Evolutionary conservation across 1,140 invertebrate genomes (phyloP).

Genomic region (Apis dorsata): DNA sequence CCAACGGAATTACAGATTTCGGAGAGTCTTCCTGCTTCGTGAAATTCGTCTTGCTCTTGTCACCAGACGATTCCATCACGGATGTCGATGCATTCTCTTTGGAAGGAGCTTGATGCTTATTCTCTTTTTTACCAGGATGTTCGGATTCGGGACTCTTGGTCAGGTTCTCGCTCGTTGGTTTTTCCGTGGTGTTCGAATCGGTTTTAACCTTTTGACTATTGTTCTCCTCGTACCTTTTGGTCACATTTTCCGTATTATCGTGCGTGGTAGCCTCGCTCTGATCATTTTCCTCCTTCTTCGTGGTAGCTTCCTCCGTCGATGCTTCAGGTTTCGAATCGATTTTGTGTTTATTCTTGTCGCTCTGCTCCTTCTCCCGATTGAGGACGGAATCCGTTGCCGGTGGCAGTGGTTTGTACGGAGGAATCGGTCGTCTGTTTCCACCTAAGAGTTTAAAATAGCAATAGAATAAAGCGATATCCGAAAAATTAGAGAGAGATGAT

Average conservation of each 20-base stretch:
- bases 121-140: slow-evolving; percentile 52
- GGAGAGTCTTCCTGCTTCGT: slow-evolving; percentile 27
- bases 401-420: slow-evolving; percentile 81
- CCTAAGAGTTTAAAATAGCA: slow-evolving; percentile 31
- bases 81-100: slow-evolving; percentile 67
- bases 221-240: slow-evolving; percentile 10
- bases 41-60: background rate
- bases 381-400: slow-evolving; percentile 66
- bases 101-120: slow-evolving; percentile 69
- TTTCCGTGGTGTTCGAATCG: slow-evolving; percentile 12
- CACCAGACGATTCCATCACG: slow-evolving; percentile 45
- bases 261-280: slow-evolving; percentile 53
- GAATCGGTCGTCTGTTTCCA: slow-evolving; percentile 77
- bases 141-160: slow-evolving; percentile 52
- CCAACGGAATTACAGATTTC: slow-evolving; percentile 45
- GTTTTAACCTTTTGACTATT: background rate
- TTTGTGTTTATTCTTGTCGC: slow-evolving; percentile 53
- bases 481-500: background rate
- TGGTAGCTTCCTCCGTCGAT: slow-evolving; percentile 39
- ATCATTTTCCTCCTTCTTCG: slow-evolving; percentile 54
- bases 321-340: slow-evolving; percentile 52
- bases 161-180: slow-evolving; percentile 1
- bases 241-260: background rate
- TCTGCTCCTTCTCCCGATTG: slow-evolving; percentile 60
- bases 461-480: background rate